Evolutionary conservation across 1,140 invertebrate species (phyloP).

Genomic region (Stegodyphus dumicola): DNA sequence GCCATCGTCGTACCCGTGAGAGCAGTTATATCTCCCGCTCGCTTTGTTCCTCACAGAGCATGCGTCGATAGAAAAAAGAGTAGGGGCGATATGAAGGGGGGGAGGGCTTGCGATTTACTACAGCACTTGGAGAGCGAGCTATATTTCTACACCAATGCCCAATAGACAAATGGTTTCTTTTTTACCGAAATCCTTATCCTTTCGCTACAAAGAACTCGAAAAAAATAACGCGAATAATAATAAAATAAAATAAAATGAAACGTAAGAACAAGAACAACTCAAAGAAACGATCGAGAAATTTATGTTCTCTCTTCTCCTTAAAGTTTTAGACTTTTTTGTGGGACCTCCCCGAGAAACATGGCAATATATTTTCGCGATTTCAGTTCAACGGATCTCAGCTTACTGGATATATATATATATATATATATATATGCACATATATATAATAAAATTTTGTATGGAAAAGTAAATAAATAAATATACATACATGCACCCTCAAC

Average conservation of each 20-base stretch:
- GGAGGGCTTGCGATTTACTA: slow-evolving; percentile 3
- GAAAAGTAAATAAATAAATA: neutral
- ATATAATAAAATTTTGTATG: neutral
- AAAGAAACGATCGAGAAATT: slow-evolving; percentile 29
- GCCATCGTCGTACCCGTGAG: too few species aligned
- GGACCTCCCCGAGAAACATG: neutral
- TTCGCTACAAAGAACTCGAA: slow-evolving; percentile 5
- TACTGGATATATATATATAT: slow-evolving; percentile 25
- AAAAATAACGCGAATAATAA: slow-evolving; percentile 10
- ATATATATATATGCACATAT: neutral
- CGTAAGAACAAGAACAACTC: neutral
- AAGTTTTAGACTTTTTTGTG: slow-evolving; percentile 4
- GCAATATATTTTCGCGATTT: slow-evolving; percentile 18
- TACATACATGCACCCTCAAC: too few species aligned
- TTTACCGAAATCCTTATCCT: slow-evolving; percentile 14
- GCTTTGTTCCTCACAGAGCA: too few species aligned
- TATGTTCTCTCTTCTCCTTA: slow-evolving; percentile 33
- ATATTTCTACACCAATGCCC: slow-evolving; percentile 12
- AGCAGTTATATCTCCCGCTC: too few species aligned
- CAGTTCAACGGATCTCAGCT: neutral
- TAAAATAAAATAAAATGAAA: neutral
- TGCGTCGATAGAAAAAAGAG: too few species aligned
- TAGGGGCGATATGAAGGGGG: too few species aligned
- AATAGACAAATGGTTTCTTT: slow-evolving; percentile 4
- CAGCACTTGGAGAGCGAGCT: neutral